These are phyloP conservation scores for Oncorhynchus mykiss DNA, from an alignment of 2,113 vertebrate genomes.

Conservation along the genomic window DNA sequence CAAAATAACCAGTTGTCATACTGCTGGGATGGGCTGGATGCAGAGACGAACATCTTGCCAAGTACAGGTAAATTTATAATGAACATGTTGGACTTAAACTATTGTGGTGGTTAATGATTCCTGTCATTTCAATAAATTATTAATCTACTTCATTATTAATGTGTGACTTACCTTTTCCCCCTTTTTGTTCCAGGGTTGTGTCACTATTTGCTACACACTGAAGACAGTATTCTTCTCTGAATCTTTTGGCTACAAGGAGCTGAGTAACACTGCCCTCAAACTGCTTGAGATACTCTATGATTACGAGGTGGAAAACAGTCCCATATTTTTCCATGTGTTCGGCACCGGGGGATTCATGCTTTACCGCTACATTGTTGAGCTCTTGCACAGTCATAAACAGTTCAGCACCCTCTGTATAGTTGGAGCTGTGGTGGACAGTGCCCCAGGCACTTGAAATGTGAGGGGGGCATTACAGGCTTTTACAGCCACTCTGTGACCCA, in stretches of 20 bases:
- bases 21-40: slow-evolving; percentile 96
- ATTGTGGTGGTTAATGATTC: not conserved
- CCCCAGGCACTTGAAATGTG: slow-evolving; percentile 85
- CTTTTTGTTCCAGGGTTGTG: slow-evolving; percentile 80
- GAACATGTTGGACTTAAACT: slow-evolving; percentile 74
- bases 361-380: slow-evolving; percentile 89
- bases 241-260: slow-evolving; percentile 86
- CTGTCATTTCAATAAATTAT: not conserved
- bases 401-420: slow-evolving; percentile 80
- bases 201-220: slow-evolving; percentile 88
- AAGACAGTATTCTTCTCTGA: slow-evolving; percentile 89
- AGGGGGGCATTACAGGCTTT: slow-evolving; percentile 83
- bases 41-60: slow-evolving; percentile 86
- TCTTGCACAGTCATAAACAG: slow-evolving; percentile 73
- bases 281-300: slow-evolving; percentile 90
- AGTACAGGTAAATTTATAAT: slow-evolving; percentile 92
- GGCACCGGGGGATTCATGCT: slow-evolving; percentile 95
- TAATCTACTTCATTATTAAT: not conserved
- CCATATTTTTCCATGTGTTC: slow-evolving; percentile 90
- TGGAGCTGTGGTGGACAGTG: slow-evolving; percentile 89
- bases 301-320: slow-evolving; percentile 85
- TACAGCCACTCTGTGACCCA: slow-evolving; percentile 69
- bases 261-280: slow-evolving; percentile 78
- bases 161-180: not conserved
- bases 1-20: slow-evolving; percentile 86